Evolutionary conservation across 2,888 invertebrate genomes (phyloP), one percentile per base, ranked within the genome.

Genomic region (Perizoma flavofasciatum): DNA sequence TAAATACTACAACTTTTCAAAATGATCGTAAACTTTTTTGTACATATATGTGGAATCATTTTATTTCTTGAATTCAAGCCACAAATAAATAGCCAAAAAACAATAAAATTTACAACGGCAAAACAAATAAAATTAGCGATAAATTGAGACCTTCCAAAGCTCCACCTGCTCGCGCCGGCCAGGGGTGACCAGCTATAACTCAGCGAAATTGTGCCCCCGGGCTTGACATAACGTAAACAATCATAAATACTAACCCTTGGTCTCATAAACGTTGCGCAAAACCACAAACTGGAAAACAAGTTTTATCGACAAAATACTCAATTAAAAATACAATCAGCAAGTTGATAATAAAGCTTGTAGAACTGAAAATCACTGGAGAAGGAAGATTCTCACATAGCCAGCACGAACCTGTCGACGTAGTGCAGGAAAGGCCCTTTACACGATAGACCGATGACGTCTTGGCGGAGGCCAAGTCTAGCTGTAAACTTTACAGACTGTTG

Each of bases 71-170:
- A 5, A 22, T 44, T 44, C 44, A 33, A 53, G 41, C 66, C 54
- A 57, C 61, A 65, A 61, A 64, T 67, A 65, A 64, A 66, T 66
- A 39, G 65, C 50, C 62, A 58, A 70, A 73, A 77, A 77, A 74
- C 79, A 79, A 80, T 82, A 81, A 79, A 81, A 81, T 78, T 77
- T 74, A 72, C 72, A 76, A 71, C 74, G 75, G 71, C 74, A 71
- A 78, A 74, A 79, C 79, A 79, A 80, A 85, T 85, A 85, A 86
- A 89, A 89, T 88, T 85, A 85, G 84, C 85, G 80, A 89, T 89
- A 89, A 89, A 89, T 89, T 84, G 83, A 78, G 83, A 82, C 81
- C 79, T 82, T 79, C 80, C 78, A 77, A 66, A 75, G 74, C 58
- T 72, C 80, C 89, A 89, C 89, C 90, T 89, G 89, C 75, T 83